A percentile compares a stretch with the other conserved stretches of the same genome.
These are phyloP conservation scores for Etia nguti DNA, from an alignment of 2,113 vertebrate species.

Conservation along the genomic window DNA sequence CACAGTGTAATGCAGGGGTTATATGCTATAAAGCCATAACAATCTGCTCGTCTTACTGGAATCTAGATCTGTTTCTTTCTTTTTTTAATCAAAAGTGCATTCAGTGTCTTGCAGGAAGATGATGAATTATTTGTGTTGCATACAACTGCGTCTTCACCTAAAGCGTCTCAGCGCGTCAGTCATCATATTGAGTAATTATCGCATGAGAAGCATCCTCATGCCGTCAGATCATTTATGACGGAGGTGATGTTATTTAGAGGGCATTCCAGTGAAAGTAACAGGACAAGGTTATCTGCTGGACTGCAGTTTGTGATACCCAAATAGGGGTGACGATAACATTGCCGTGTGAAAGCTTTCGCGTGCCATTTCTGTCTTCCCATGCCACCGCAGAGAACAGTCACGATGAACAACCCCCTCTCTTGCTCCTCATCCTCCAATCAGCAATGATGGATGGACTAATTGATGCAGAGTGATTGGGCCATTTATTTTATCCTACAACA, in stretches of 20 bases:
- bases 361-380: conserved; percentile 3
- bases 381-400: conserved; percentile 16
- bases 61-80: neutral
- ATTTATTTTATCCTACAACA: conserved; percentile 66
- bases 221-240: neutral
- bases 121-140: neutral
- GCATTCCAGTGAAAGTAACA: conserved; percentile 8
- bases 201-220: neutral
- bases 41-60: neutral
- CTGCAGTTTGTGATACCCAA: neutral
- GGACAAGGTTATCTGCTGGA: conserved; percentile 34
- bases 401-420: neutral
- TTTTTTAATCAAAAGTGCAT: accelerated
- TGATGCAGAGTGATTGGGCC: conserved; percentile 69
- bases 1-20: neutral
- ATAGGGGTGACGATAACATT: conserved; percentile 33
- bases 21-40: neutral
- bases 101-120: neutral
- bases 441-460: conserved; percentile 75
- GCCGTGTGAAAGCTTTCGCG: conserved; percentile 6
- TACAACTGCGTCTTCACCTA: neutral
- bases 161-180: neutral
- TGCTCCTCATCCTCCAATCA: conserved; percentile 37
- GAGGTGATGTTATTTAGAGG: conserved; percentile 14
- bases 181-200: neutral